Conservation (phyloP, 1,140 invertebrate species). For the Eupristina koningsbergeri region DNA sequence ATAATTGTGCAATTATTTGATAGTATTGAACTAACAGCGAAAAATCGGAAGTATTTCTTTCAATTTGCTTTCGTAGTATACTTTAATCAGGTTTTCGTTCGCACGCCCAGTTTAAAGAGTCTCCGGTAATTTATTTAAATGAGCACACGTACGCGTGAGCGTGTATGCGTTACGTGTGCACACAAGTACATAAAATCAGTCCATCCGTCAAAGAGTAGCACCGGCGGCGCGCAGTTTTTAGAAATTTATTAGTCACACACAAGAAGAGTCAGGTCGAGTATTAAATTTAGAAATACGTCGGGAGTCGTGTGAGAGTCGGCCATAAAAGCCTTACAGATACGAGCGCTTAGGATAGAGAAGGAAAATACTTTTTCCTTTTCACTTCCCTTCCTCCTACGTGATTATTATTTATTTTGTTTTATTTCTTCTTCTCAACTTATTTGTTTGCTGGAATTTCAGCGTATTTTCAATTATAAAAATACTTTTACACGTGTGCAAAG, state of each 20-base stretch:
- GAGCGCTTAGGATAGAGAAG: slow-evolving; percentile 29
- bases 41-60: not conserved
- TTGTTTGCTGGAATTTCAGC: not conserved
- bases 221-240: slow-evolving; percentile 41
- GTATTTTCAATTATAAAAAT: no score
- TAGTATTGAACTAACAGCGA: slow-evolving; percentile 24
- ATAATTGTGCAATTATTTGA: slow-evolving; percentile 34
- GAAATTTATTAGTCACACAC: slow-evolving; percentile 47
- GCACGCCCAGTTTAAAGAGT: not conserved
- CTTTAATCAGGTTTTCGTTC: slow-evolving; percentile 3
- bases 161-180: not conserved
- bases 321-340: slow-evolving; percentile 39
- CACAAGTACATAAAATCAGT: not conserved
- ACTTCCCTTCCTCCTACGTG: slow-evolving; percentile 30
- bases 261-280: slow-evolving; percentile 43
- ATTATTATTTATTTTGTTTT: not conserved
- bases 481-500: no score
- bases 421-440: slow-evolving; percentile 13
- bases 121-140: not conserved
- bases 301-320: slow-evolving; percentile 19
- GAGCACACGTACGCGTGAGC: not conserved
- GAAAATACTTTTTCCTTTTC: slow-evolving; percentile 45
- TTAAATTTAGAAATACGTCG: slow-evolving; percentile 44
- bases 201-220: slow-evolving; percentile 40
- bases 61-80: not conserved